Conservation (phyloP, 2,797 vertebrate species). For the Hybognathus amarus region DNA sequence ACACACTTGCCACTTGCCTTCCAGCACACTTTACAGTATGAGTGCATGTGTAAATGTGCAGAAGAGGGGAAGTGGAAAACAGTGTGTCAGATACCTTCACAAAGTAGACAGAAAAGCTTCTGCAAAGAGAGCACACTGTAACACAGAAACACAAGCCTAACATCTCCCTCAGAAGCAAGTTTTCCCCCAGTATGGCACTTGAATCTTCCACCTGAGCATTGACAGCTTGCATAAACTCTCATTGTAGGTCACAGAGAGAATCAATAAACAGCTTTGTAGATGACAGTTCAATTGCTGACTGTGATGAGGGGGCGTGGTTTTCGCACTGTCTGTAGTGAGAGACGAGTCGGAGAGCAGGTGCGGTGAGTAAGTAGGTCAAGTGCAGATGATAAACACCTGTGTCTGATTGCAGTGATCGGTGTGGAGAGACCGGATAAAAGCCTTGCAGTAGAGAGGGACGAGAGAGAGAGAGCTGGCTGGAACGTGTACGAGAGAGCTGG, state of each 20-base stretch:
- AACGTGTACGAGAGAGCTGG: too few species aligned
- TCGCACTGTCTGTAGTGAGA: too few species aligned
- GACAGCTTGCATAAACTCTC: slow-evolving; percentile 22
- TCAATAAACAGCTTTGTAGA: slow-evolving; percentile 33
- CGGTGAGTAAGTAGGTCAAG: too few species aligned
- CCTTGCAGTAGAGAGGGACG: too few species aligned
- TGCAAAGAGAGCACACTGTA: background rate
- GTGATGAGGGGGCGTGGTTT: too few species aligned
- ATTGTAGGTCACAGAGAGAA: slow-evolving; percentile 14
- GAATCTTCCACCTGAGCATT: slow-evolving; percentile 28
- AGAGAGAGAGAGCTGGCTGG: too few species aligned
- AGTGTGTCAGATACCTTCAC: slow-evolving; percentile 1
- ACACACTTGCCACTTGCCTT: background rate
- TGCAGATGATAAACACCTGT: too few species aligned
- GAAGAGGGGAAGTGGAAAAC: background rate
- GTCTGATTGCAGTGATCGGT: too few species aligned
- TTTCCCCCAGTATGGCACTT: background rate
- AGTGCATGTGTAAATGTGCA: background rate
- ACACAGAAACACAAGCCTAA: slow-evolving; percentile 1
- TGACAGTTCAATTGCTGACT: slow-evolving; percentile 28
- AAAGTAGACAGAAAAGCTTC: background rate
- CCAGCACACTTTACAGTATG: too few species aligned
- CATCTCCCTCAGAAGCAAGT: background rate
- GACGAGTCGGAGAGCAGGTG: too few species aligned
- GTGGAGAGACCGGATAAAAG: too few species aligned